Base-by-base conservation (phyloP, 2,888 invertebrate species). In the Ametastegia equiseti region DNA sequence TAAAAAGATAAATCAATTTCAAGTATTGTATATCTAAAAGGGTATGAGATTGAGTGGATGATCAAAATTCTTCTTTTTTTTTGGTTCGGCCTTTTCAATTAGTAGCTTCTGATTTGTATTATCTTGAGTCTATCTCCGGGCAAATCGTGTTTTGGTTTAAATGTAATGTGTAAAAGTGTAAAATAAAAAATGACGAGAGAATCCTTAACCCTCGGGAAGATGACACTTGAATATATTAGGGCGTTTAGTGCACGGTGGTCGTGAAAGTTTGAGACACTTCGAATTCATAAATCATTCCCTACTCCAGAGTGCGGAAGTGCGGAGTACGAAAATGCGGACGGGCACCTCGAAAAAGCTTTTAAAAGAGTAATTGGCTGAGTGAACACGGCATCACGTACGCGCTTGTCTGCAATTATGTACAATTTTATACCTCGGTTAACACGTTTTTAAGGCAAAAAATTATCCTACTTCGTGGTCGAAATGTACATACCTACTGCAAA, bases 301-400 rank as follows among this genome's bases (percentile, higher is more conserved):
- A 19, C 39, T 11, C 67, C 19, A 67, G 23, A 67, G 67, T 67
- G 67, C 67, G 36, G 67, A 36, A 67, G 67, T 42, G 39, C 67
- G 67, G 39, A 15, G 47, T 30, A 45, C 27, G 42, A 71, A 45
- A 11, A 27, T 69, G n/a, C 30, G 45, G 45, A 65, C 11, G n/a
- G 3, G 27, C 15, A 15, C n/a, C 15, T 19, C 33, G 30, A 54
- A 75, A 75, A 75, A 75, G 75, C 54, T 75, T 75, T 75, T 36
- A 75, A 54, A 54, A 54, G 36, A 75, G 75, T 54, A 75, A 75
- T 50, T 54, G 75, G 36, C 75, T 36, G 54, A 54, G 36, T 75
- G 75, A 75, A 54, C 54, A 75, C 19, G 54, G 75, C 75, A 50
- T 50, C 50, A 50, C 54, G 50, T 54, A n/a, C 36, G 9, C 42